phyloP scores from a whole-genome alignment of 2,113 vertebrate genomes.

The Podocnemis expansa region DNA sequence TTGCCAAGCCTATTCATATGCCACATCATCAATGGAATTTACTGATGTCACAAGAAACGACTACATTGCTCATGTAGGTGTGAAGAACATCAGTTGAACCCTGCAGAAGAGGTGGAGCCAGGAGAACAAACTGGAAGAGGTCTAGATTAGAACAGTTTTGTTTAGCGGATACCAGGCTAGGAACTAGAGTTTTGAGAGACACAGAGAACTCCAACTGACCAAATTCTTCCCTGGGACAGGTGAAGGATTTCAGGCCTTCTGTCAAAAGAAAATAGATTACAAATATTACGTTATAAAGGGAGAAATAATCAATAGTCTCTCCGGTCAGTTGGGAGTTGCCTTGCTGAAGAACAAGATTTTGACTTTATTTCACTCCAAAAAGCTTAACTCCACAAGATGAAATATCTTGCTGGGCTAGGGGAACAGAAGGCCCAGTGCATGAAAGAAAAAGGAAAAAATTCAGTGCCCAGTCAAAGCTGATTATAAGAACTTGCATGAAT shows the following conservation, averaged over 20 bases:
- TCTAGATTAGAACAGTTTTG: neutral
- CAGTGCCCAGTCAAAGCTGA: neutral
- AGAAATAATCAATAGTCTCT: neutral
- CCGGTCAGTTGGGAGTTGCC: neutral
- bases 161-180: neutral
- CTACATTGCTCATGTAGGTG: rapidly evolving
- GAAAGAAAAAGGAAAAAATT: too few relatives aligned
- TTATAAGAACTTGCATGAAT: neutral
- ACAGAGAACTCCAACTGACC: neutral
- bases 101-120: neutral
- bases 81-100: neutral
- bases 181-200: neutral
- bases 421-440: neutral
- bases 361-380: neutral
- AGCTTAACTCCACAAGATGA: neutral
- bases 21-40: neutral
- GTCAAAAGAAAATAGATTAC: neutral
- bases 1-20: too few relatives aligned
- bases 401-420: neutral
- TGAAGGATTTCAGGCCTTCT: neutral
- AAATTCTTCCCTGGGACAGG: neutral
- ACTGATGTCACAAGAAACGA: neutral
- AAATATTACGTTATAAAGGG: neutral
- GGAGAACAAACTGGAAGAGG: neutral
- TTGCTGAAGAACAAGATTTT: neutral